Base-by-base conservation (phyloP, 1,140 invertebrate species). In the Leptinotarsa lineolata region DNA sequence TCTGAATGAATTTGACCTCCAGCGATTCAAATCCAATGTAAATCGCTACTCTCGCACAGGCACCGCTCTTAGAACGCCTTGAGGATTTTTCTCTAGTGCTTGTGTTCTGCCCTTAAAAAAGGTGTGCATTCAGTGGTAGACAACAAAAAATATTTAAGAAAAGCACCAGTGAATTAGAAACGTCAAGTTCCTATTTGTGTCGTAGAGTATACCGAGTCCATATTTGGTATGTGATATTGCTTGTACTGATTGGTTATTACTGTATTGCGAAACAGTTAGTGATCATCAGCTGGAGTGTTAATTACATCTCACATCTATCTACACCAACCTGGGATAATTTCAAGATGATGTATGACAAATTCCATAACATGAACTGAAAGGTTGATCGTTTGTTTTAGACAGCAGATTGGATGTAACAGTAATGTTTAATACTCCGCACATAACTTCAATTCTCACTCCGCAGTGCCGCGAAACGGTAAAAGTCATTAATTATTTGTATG, bases 201-300 rank as follows among this genome's bases (percentile, higher is more conserved):
- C n/a, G 13, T 1, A 54, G 48, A 54, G 48, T 54, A 18, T 54
- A 54, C 48, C 48, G 16, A 54, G 16, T 54, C 48, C 48, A 54
- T 54, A 54, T 54, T 54, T 54, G 48, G 48, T 54, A 54, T 54
- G 15, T 54, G 15, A 15, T 54, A 54, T 13, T 3, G n/a, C 48
- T 54, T 18, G 15, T 13, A 54, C 48, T 54, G 15, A 18, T 54
- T 54, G 48, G 13, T 54, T 54, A 54, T 54, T 54, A 54, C 48
- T 18, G 48, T 54, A 54, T 54, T 54, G 48, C 48, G 48, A 54
- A 54, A 54, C 48, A 54, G 48, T 54, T 54, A 54, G 15, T 54
- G n/a, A 54, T 54, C n/a, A 54, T 54, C 48, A 54, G 48, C 48
- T 54, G 48, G 16, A 54, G 48, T 54, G 48, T 54, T 54, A 54